Evolutionary conservation across 2,888 invertebrate species (phyloP).

Genomic region (Tuberolachnus salignus): DNA sequence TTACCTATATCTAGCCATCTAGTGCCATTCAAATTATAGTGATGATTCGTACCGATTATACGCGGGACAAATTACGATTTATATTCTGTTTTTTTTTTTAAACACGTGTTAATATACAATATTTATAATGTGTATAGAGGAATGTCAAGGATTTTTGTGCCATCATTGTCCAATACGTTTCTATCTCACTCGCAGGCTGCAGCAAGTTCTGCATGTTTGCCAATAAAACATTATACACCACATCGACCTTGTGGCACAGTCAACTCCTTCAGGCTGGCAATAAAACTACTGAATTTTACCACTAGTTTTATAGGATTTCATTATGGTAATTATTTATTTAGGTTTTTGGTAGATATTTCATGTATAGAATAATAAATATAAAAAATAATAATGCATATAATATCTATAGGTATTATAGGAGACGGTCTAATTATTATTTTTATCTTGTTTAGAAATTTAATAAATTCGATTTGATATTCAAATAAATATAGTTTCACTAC

Average conservation of each 20-base stretch:
- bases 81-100: slow-evolving; percentile 6
- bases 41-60: too few relatives aligned
- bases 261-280: slow-evolving; percentile 29
- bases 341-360: not conserved
- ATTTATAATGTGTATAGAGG: slow-evolving; percentile 31
- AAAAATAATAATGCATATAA: too few relatives aligned
- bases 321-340: not conserved
- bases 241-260: slow-evolving; percentile 48
- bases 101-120: slow-evolving; percentile 17
- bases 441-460: too few relatives aligned
- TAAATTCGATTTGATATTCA: too few relatives aligned
- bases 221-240: slow-evolving; percentile 44
- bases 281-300: slow-evolving; percentile 27
- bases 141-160: slow-evolving; percentile 54
- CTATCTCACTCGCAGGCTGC: slow-evolving; percentile 17
- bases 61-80: not conserved
- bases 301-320: slow-evolving; percentile 7
- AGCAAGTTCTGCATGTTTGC: slow-evolving; percentile 39
- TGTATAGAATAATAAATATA: not conserved
- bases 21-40: too few relatives aligned
- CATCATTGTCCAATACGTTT: slow-evolving; percentile 37
- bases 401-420: too few relatives aligned
- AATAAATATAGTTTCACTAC: too few relatives aligned
- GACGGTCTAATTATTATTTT: too few relatives aligned
- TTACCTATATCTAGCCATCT: too few relatives aligned